These are phyloP conservation scores for Aphyosemion australe DNA, from an alignment of 2,113 vertebrate genomes.

Conservation along the genomic window DNA sequence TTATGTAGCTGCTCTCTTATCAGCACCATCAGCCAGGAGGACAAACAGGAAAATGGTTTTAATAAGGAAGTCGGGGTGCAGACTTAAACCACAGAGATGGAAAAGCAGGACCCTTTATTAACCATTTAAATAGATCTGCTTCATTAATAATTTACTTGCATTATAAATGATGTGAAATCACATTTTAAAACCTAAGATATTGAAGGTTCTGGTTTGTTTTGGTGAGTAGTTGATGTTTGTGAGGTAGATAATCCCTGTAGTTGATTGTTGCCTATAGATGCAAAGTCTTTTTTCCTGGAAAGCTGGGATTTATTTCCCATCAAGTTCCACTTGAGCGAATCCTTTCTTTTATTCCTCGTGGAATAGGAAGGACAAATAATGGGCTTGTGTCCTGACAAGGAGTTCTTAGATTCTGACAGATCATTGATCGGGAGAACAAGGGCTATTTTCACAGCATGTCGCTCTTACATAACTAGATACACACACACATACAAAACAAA, in stretches of 20 bases:
- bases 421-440: conserved; percentile 50
- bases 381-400: conserved; percentile 53
- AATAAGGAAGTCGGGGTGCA: conserved; percentile 10
- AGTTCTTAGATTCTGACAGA: conserved; percentile 60
- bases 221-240: background rate
- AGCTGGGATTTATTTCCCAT: conserved; percentile 51
- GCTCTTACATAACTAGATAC: conserved; percentile 21
- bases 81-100: conserved; percentile 10
- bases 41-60: conserved; percentile 30
- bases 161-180: conserved; percentile 3
- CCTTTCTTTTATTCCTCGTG: conserved; percentile 35
- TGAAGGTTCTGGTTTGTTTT: background rate
- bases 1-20: conserved; percentile 44
- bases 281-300: conserved; percentile 41
- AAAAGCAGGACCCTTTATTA: background rate
- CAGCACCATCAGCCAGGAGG: conserved; percentile 36
- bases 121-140: background rate
- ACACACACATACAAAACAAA: background rate
- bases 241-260: conserved; percentile 38
- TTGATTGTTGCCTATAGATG: conserved; percentile 20
- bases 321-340: conserved; percentile 43
- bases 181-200: background rate
- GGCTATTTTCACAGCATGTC: conserved; percentile 59
- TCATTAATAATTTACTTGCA: conserved; percentile 2
- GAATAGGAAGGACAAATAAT: conserved; percentile 61